Evolutionary conservation across 2,113 vertebrate species (phyloP).

Genomic region (Rhineura floridana): DNA sequence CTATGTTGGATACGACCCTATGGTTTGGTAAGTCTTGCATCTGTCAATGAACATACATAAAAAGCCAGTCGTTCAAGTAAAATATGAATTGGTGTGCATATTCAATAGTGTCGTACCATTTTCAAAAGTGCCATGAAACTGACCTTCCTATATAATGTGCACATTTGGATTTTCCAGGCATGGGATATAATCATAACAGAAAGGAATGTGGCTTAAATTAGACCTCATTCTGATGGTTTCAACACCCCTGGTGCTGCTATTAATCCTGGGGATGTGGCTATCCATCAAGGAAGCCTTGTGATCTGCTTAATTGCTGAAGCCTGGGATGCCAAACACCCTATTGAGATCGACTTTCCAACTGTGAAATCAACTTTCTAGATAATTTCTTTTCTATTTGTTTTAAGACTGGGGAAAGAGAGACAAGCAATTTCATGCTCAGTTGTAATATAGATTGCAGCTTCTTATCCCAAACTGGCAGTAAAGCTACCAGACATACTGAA

Average conservation of each 20-base stretch:
- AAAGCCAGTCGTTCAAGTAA: background rate
- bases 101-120: background rate
- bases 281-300: background rate
- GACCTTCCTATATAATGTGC: background rate
- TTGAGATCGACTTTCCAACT: background rate
- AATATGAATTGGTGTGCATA: slow-evolving; percentile 4
- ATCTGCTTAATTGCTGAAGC: slow-evolving; percentile 12
- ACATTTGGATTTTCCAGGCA: too few relatives aligned
- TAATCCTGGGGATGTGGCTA: slow-evolving; percentile 16
- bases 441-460: slow-evolving; percentile 25
- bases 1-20: too few relatives aligned
- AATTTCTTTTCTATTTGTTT: slow-evolving; percentile 43
- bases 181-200: too few relatives aligned
- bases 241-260: background rate
- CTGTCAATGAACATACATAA: background rate
- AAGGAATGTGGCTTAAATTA: slow-evolving; percentile 1
- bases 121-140: background rate
- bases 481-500: background rate
- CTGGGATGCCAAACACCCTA: background rate
- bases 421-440: slow-evolving; percentile 48
- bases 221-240: background rate
- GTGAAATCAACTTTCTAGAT: slow-evolving; percentile 21
- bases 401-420: slow-evolving; percentile 10
- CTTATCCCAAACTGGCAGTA: slow-evolving; percentile 17
- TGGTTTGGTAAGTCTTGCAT: too few relatives aligned